Conservation (phyloP, 2,797 vertebrate species). For the Lemur catta region DNA sequence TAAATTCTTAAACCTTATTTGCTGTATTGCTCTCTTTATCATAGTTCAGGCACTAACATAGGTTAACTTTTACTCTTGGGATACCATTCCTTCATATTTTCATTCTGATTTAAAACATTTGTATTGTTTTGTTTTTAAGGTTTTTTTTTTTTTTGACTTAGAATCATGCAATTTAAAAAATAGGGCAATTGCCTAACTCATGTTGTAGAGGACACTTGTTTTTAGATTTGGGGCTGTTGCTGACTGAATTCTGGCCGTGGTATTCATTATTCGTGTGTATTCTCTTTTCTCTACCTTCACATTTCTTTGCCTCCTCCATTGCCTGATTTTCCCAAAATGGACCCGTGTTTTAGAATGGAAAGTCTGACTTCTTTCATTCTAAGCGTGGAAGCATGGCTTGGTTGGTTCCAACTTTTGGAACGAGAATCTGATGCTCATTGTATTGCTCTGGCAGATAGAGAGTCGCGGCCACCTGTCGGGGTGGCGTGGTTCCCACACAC, state of each 20-base stretch:
- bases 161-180: not conserved
- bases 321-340: not conserved
- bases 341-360: not conserved
- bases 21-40: not conserved
- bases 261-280: accelerated
- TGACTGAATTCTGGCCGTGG: not conserved
- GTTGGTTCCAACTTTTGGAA: slow-evolving; percentile 62
- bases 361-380: not conserved
- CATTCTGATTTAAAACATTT: not conserved
- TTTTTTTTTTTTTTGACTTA: not conserved
- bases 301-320: not conserved
- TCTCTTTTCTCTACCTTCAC: not conserved
- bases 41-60: not conserved
- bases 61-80: not conserved
- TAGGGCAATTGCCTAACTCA: not conserved
- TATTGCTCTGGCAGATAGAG: slow-evolving; percentile 75
- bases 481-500: slow-evolving; percentile 81
- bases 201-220: not conserved
- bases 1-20: not conserved
- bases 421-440: slow-evolving; percentile 58
- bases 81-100: not conserved
- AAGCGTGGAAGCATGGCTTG: slow-evolving; percentile 44
- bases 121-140: not conserved
- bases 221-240: not conserved
- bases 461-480: slow-evolving; percentile 80